Percentiles rank a stretch among this genome's conserved stretches.
phyloP scores from a whole-genome alignment of 2,888 invertebrate genomes.

The Halictus ligatus region DNA sequence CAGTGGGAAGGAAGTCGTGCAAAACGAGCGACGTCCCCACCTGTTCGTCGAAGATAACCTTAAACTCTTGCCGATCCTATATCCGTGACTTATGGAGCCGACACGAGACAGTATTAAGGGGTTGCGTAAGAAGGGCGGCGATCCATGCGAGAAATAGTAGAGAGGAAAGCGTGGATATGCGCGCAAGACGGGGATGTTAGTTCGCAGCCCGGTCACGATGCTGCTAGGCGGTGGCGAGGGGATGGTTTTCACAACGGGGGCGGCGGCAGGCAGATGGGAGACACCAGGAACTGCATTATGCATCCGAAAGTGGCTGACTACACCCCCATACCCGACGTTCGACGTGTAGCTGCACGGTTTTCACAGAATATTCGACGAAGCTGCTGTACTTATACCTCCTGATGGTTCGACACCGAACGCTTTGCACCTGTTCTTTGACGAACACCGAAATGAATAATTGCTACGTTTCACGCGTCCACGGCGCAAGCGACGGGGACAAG shows the following conservation, averaged over 20 bases:
- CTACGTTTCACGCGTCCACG: slow-evolving; percentile 27
- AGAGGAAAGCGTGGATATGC: not conserved
- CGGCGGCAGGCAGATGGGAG: slow-evolving; percentile 64
- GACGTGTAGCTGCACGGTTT: slow-evolving; percentile 47
- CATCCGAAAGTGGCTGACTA: slow-evolving; percentile 75
- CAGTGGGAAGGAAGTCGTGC: slow-evolving; percentile 17
- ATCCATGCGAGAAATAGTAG: slow-evolving; percentile 40
- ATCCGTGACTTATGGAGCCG: slow-evolving; percentile 74
- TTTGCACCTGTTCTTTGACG: slow-evolving; percentile 47
- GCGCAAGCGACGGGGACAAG: not conserved
- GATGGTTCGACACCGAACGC: slow-evolving; percentile 14
- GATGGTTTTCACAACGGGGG: slow-evolving; percentile 36
- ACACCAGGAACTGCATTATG: slow-evolving; percentile 80
- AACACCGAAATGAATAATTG: slow-evolving; percentile 51
- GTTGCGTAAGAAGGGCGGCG: slow-evolving; percentile 22
- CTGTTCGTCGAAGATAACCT: slow-evolving; percentile 60
- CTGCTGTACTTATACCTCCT: slow-evolving; percentile 50
- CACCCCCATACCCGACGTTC: slow-evolving; percentile 45
- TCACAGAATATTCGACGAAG: slow-evolving; percentile 66
- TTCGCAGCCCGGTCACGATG: slow-evolving; percentile 77
- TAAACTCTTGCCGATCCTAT: slow-evolving; percentile 72
- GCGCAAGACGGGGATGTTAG: slow-evolving; percentile 63
- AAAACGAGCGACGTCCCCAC: slow-evolving; percentile 46
- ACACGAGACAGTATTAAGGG: slow-evolving; percentile 61
- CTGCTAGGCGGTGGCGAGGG: slow-evolving; percentile 49